Evolutionary conservation across 2,113 vertebrate genomes (phyloP), one percentile per base, ranked within the genome.

Genomic region (Sciurus niger): DNA sequence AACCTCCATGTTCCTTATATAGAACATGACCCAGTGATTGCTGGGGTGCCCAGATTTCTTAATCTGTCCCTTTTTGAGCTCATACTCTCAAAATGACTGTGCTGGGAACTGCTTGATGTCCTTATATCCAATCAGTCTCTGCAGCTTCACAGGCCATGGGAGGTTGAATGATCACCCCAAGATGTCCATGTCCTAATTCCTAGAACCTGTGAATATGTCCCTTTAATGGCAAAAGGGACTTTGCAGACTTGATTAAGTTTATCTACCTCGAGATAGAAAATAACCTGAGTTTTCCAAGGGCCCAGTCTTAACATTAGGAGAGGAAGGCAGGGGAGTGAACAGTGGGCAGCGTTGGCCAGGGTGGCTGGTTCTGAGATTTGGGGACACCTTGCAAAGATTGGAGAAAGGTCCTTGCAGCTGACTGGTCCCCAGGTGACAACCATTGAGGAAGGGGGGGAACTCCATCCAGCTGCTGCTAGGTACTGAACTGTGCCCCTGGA

Each of bases 291-390:
- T 83, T 67, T 48, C 25, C 46, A 5, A 37, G 30, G 34, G 28
- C 4, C 60, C 28, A 34, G 46, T 84, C 37, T 68, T 53, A 46
- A 79, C 46, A 16, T 16, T 6, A n/a, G 40, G 90, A 40, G 46
- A 74, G 20, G 43, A 92, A 58, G 24, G 28, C 2, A 60, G 10
- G 11, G 7, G 4, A 51, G 11, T 25, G 2, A 32, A 10, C 51
- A 17, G 22, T 40, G 0, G 12, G 55, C 8, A 30, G 24, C 2
- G 2, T 1, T 0, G 1, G 34, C 1, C 0, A 11, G 3, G 3
- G 4, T 6, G 8, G 7, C 48, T 43, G 48, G 34, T n/a, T 51
- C 76, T 77, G 9, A 82, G 73, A 90, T 4, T 58, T 2, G 17
- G 1, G 22, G n/a, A 32, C 32, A 28, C 2, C 4, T 1, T n/a